These are phyloP conservation scores for Perca flavescens DNA, from an alignment of 2,113 vertebrate genomes.

Conservation along the genomic window DNA sequence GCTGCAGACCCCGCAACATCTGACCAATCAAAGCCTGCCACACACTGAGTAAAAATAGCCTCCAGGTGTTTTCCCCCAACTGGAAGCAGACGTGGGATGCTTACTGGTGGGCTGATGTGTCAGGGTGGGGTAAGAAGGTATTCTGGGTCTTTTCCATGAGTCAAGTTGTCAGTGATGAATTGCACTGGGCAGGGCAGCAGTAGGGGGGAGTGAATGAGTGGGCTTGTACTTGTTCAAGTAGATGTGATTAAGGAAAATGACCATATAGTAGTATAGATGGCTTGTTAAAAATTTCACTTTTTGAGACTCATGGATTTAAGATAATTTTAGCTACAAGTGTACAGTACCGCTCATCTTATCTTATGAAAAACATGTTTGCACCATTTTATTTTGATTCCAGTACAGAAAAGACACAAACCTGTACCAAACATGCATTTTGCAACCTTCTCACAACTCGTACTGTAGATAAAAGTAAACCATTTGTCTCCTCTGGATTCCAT, in stretches of 20 bases:
- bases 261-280: conserved; percentile 40
- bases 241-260: conserved; percentile 63
- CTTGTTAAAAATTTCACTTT: conserved; percentile 16
- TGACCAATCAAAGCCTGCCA: conserved; percentile 51
- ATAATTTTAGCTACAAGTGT: conserved; percentile 2
- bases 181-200: conserved; percentile 40
- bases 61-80: conserved; percentile 42
- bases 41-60: conserved; percentile 41
- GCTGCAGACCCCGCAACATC: conserved; percentile 48
- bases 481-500: conserved; percentile 72
- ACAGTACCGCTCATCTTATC: background rate
- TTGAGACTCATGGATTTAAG: background rate
- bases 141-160: conserved; percentile 50
- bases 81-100: conserved; percentile 31
- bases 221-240: conserved; percentile 51
- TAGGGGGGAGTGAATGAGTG: conserved; percentile 10
- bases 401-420: background rate
- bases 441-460: conserved; percentile 34
- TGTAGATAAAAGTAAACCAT: conserved; percentile 53
- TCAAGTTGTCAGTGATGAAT: conserved; percentile 68
- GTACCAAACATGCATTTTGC: conserved; percentile 35
- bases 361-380: background rate
- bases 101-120: conserved; percentile 27
- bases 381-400: background rate
- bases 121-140: conserved; percentile 21